Conservation (phyloP, 2,888 invertebrate species). For the Ornithoptera alexandrae region DNA sequence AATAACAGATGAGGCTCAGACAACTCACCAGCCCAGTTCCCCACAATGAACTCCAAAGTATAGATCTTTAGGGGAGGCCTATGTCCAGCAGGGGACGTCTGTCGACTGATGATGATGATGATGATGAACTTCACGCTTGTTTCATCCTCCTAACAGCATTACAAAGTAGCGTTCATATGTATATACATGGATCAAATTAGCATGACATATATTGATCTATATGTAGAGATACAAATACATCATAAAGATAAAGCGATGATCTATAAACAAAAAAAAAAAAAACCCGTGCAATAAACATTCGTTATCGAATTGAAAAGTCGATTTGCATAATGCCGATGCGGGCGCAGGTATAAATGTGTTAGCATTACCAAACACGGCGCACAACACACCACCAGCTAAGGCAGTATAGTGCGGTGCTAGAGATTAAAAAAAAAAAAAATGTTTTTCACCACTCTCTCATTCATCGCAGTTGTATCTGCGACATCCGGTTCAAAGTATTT, state of each 20-base stretch:
- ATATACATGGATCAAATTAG: no score
- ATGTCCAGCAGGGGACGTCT: no score
- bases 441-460: neutral
- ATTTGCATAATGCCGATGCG: constrained; percentile 36
- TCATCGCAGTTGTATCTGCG: neutral
- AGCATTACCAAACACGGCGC: constrained; percentile 5
- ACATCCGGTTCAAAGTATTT: neutral
- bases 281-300: constrained; percentile 31
- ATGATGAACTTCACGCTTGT: no score
- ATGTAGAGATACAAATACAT: neutral
- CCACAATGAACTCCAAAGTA: no score
- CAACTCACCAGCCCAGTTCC: no score
- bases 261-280: constrained; percentile 29
- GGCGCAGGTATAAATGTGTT: constrained; percentile 33
- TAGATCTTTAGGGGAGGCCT: no score
- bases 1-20: no score
- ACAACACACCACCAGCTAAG: neutral
- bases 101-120: no score
- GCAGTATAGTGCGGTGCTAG: neutral
- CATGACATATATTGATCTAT: no score
- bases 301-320: constrained; percentile 29
- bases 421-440: constrained; percentile 6
- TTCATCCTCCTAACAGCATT: no score
- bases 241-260: constrained; percentile 30
- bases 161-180: no score